Evolutionary conservation across 2,888 invertebrate genomes (phyloP), one percentile per base, ranked within the genome.

Genomic region (Charanyca ferruginea): DNA sequence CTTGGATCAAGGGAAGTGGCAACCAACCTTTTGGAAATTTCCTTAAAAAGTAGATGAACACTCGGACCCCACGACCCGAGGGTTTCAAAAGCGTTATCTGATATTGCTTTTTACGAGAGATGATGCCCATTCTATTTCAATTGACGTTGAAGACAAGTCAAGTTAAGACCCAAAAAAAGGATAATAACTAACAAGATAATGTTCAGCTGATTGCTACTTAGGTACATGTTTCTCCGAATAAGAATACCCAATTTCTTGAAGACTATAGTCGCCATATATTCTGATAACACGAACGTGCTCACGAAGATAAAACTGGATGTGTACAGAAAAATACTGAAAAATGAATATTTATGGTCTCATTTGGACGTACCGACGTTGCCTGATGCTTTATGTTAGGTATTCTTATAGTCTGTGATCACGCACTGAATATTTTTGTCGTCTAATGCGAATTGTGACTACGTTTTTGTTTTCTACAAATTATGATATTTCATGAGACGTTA

Each of bases 271-370:
- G 8, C 18, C 45, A 23, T 62, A 62, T 58, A 61, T 62, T 48
- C 5, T 62, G 44, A 72, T 61, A 60, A 35, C 28, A 47, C n/a
- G 38, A 32, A 41, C 42, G 22, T 41, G 45, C 42, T 52, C 45
- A 52, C 23, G 35, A 52, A 76, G 41, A 74, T 62, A 61, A 59
- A 59, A 57, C 28, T 45, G 42, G 41, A 32, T 65, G 32, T 42
- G 49, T 44, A 45, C 53, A 54, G 41, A 47, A 61, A 59, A 64
- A 66, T 65, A 72, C 67, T 42, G 55, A 61, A 63, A 66, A 75
- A 68, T 66, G 25, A 76, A 78, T 78, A 76, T 78, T 78, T 78
- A 76, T 78, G 18, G 47, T 42, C 28, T 63, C 54, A 64, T 73
- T 73, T 41, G 35, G 45, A 44, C 38, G 23, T 47, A 66, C 57